These are phyloP conservation scores for Anabacerthia variegaticeps DNA, from an alignment of 2,797 vertebrate genomes.

Conservation along the genomic window DNA sequence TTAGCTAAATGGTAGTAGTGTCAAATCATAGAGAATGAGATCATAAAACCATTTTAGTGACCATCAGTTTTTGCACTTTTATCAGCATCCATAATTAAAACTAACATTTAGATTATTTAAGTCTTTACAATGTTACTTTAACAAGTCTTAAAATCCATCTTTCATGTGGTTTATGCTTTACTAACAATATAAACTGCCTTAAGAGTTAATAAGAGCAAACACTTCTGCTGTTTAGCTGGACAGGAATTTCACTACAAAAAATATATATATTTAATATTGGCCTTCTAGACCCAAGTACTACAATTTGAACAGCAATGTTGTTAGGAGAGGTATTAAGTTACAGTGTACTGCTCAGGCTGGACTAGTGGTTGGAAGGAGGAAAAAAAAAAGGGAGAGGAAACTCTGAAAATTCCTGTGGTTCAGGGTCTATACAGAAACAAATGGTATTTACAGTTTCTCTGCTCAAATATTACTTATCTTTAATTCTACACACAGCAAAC, in stretches of 20 bases:
- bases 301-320: constrained; percentile 57
- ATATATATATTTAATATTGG: not conserved
- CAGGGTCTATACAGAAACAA: constrained; percentile 70
- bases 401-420: constrained; percentile 75
- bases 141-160: not conserved
- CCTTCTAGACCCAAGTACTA: constrained; percentile 43
- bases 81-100: not conserved
- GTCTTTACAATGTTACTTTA: not conserved
- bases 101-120: not conserved
- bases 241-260: not conserved
- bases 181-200: not conserved
- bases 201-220: not conserved
- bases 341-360: constrained; percentile 14
- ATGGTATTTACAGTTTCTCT: constrained; percentile 58
- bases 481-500: not conserved
- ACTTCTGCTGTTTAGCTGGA: not conserved
- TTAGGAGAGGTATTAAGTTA: constrained; percentile 54
- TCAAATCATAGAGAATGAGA: not conserved
- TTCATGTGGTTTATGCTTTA: not conserved
- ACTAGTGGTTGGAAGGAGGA: constrained; percentile 28
- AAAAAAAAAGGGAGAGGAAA: constrained; percentile 49
- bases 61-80: not conserved
- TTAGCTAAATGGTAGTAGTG: not conserved
- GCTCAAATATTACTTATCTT: constrained; percentile 48
- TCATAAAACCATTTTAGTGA: not conserved